Base-by-base conservation (phyloP, 2,888 invertebrate species). In the Petrophora chlorosata region DNA sequence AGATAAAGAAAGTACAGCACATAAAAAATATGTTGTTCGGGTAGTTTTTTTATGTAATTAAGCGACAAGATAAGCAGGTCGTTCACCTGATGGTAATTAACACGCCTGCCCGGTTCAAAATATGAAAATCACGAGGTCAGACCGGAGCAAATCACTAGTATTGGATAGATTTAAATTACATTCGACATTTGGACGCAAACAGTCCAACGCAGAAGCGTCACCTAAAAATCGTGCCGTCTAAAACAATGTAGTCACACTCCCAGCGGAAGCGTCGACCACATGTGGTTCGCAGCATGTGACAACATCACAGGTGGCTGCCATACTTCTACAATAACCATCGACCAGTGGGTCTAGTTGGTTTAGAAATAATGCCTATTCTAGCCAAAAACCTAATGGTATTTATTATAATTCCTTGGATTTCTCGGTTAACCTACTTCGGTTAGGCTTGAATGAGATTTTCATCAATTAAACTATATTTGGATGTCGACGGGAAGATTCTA, bases 201-300 rank as follows among this genome's bases (percentile, higher is more conserved):
- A n/a, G n/a, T n/a, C n/a, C n/a, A 9, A 9, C 9, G 23, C 16
- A 16, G 10, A 28, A 30, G 19, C 25, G 22, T 30, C 19, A 1
- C 12, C 7, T 10, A 36, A 50, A 43, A 46, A 4, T 28, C 76
- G 72, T 72, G 23, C 22, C 73, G 71, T 63, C 5, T 14, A 1
- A 0, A 13, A 56, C 62, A 78, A 59, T 66, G 86, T 67, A 66
- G 17, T 57, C 42, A 25, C 28, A 48, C 38, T 56, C 59, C 72
- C 73, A 72, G 76, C 86, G 85, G 85, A 86, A 85, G 79, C 78
- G 43, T 45, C 49, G 40, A 59, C 48, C 79, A 83, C 82, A 85
- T 81, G 79, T 79, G 81, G 61, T 51, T 53, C 73, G 53, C 78
- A 77, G 76, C 80, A 80, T 85, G 83, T 79, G 84, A 77, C 76